Evolutionary conservation across 2,888 invertebrate species (phyloP), one percentile per base, ranked within the genome.

Genomic region (Nasonovia ribisnigri): DNA sequence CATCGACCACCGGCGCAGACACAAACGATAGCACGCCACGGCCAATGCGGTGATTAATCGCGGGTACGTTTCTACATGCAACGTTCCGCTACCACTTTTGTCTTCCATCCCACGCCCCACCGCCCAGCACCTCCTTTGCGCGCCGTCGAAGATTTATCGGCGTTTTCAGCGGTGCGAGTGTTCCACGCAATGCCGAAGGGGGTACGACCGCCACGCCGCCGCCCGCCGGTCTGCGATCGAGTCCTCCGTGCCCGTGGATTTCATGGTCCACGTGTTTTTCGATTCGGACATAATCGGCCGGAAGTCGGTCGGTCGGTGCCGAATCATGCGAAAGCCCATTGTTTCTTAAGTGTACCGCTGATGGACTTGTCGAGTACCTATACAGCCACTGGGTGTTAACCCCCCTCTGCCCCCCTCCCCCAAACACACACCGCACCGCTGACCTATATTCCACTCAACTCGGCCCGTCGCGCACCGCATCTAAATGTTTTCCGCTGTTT

Each of bases 221-320:
- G 54, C 10, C 51, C 20, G 36, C 51, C 46, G 46, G 51, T 20
- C n/a, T 8, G 48, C 20, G 51, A 51, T 51, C 67, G 6, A 67
- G 67, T 6, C 36, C 20, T 20, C 60, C 42, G 3, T 43, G 67
- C 67, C 60, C 57, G 29, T 90, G 43, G 90, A 90, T 90, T 90
- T 90, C 90, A 90, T 90, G 90, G 90, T 90, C 90, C 90, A 67
- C 92, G 92, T 77, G 77, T 57, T 90, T 93, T 93, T 90, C 90
- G 60, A 93, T 90, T 87, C n/a, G 60, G 46, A 60, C 87, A 92
- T 36, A 60, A 92, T 92, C 87, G 87, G 60, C 16, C 92, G 92
- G 87, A 92, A 93, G 54, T 88, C 91, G 84, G 86, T 60, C 84
- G 84, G 84, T 91, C 89, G 67, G 46, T 67, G 60, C n/a, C 90